These are phyloP conservation scores for Himalopsyche japonica DNA, from an alignment of 2,888 invertebrate species.

Conservation along the genomic window DNA sequence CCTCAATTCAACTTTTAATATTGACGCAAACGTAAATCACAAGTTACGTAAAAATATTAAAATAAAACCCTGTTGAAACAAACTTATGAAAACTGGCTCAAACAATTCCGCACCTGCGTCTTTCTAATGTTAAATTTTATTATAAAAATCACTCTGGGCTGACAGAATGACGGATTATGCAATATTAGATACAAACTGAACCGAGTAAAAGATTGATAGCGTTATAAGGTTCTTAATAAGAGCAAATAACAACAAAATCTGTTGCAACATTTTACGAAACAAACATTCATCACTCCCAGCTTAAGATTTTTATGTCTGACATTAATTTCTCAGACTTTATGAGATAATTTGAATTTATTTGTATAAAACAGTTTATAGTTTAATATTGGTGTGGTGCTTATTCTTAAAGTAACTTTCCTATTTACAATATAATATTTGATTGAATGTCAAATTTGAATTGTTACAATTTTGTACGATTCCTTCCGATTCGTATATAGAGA, in stretches of 20 bases:
- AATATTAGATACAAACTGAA: background rate
- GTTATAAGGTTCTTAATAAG: background rate
- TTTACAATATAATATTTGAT: too few species aligned
- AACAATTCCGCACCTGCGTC: background rate
- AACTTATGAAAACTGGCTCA: background rate
- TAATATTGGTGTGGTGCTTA: too few species aligned
- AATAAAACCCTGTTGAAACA: background rate
- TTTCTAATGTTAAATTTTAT: background rate
- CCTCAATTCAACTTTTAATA: background rate
- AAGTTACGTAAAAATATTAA: background rate
- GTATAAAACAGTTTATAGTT: too few species aligned
- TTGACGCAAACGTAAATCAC: background rate
- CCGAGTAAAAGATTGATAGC: background rate
- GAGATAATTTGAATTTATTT: too few species aligned
- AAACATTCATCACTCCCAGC: too few species aligned
- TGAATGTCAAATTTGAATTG: too few species aligned
- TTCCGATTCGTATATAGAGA: too few species aligned
- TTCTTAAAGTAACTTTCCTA: too few species aligned
- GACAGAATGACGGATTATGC: background rate
- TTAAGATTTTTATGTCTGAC: too few species aligned
- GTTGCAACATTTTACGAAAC: background rate
- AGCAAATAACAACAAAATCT: too few species aligned
- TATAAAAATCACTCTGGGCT: background rate
- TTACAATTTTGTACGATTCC: too few species aligned
- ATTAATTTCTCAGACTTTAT: too few species aligned